Percentiles rank a stretch among this genome's conserved stretches.
Conservation (phyloP, 2,113 vertebrate species). For the Xiphophorus couchianus region DNA sequence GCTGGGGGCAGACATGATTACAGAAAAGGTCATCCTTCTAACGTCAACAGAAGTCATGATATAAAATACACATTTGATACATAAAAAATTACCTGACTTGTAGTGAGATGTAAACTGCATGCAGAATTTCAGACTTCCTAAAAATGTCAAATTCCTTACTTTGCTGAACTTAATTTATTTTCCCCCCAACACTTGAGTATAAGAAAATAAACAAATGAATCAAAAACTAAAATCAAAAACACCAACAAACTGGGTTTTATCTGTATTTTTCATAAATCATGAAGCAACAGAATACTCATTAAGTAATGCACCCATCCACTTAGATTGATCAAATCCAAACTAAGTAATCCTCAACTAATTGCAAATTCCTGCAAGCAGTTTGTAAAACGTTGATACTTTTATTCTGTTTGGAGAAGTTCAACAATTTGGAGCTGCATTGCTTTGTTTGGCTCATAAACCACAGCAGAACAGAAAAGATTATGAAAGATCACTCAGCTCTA, state of each 20-base stretch:
- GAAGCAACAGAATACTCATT: not conserved
- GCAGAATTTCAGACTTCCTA: not conserved
- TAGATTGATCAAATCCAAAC: no score
- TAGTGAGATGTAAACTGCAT: no score
- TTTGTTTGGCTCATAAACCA: not conserved
- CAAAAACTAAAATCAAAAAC: no score
- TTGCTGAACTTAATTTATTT: not conserved
- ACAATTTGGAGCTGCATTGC: not conserved
- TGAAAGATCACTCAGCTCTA: not conserved
- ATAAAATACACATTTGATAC: no score
- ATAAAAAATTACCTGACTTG: no score
- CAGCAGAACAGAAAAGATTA: not conserved
- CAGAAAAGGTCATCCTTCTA: not conserved
- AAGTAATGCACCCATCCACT: no score
- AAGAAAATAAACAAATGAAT: no score
- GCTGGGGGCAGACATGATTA: not conserved
- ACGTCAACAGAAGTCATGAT: not conserved
- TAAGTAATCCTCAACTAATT: not conserved
- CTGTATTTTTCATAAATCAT: not conserved
- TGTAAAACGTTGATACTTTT: not conserved
- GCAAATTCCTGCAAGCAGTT: not conserved
- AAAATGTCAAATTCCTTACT: not conserved
- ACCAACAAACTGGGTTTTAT: not conserved
- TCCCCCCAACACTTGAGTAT: no score
- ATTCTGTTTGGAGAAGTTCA: not conserved